Evolutionary conservation across 2,797 vertebrate genomes (phyloP).

Genomic region (Neomorphus geoffroyi): DNA sequence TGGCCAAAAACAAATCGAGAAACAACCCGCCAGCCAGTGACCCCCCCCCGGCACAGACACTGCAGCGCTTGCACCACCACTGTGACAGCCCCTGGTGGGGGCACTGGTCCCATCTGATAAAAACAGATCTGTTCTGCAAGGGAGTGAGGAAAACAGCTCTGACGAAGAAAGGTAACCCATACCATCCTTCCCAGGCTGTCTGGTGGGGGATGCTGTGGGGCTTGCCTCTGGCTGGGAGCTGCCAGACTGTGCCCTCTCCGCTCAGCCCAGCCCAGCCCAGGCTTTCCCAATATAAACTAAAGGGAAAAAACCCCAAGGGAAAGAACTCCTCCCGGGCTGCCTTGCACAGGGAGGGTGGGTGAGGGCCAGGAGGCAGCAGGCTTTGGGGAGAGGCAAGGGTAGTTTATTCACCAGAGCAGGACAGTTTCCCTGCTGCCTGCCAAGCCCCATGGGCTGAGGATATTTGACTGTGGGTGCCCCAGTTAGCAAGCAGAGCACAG

Average conservation of each 20-base stretch:
- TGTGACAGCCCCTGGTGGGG: background rate
- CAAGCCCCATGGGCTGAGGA: background rate
- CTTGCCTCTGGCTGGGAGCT: background rate
- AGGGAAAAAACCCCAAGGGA: background rate
- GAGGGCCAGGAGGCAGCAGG: background rate
- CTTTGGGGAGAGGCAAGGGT: background rate
- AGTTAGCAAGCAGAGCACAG: no score
- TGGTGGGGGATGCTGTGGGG: background rate
- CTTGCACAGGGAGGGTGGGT: background rate
- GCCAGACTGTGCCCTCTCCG: background rate
- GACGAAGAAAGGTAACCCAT: background rate
- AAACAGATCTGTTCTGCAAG: background rate
- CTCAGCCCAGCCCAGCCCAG: rapidly evolving
- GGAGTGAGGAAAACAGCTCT: background rate
- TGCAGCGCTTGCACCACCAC: background rate
- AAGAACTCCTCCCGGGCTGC: background rate
- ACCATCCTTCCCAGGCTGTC: background rate
- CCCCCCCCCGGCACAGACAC: background rate
- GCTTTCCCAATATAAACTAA: background rate
- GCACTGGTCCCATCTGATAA: slow-evolving; percentile 36
- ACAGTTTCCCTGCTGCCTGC: background rate
- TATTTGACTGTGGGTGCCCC: background rate
- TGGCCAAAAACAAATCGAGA: background rate
- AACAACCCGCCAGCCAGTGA: background rate
- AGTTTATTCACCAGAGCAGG: rapidly evolving